Conservation (phyloP, 2,888 invertebrate genomes). For the Sepiola atlantica region DNA sequence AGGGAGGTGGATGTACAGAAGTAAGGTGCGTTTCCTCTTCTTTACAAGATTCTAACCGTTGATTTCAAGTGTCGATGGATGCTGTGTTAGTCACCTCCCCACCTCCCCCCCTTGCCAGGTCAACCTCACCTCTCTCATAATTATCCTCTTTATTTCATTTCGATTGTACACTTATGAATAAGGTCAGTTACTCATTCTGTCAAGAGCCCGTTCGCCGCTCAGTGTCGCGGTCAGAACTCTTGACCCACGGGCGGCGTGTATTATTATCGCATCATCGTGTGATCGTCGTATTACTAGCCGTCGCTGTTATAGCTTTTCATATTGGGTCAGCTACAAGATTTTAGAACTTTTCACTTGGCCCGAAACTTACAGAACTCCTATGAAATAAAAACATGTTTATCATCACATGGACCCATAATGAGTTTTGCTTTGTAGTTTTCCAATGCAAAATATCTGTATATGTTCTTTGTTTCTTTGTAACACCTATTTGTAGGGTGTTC, state of each 20-base stretch:
- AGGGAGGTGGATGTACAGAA: neutral
- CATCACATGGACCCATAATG: no score
- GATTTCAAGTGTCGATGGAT: neutral
- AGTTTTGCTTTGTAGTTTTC: no score
- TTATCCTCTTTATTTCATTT: neutral
- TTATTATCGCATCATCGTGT: neutral
- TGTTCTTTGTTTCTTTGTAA: no score
- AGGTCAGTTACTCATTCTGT: neutral
- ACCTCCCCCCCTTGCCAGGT: no score
- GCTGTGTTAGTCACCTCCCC: neutral
- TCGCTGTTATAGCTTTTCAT: neutral
- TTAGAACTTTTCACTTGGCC: neutral
- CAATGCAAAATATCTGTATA: no score
- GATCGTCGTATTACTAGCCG: neutral
- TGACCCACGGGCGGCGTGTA: neutral
- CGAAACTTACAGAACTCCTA: neutral
- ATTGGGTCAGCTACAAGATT: neutral
- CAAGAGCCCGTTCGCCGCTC: neutral
- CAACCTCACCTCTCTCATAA: neutral
- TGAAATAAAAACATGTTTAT: neutral
- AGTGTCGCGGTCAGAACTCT: neutral
- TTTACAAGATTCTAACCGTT: neutral
- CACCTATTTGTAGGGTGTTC: no score
- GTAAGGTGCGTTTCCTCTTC: neutral
- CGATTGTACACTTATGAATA: neutral